Evolutionary conservation across 2,888 invertebrate species (phyloP).

Genomic region (Luperina testacea): DNA sequence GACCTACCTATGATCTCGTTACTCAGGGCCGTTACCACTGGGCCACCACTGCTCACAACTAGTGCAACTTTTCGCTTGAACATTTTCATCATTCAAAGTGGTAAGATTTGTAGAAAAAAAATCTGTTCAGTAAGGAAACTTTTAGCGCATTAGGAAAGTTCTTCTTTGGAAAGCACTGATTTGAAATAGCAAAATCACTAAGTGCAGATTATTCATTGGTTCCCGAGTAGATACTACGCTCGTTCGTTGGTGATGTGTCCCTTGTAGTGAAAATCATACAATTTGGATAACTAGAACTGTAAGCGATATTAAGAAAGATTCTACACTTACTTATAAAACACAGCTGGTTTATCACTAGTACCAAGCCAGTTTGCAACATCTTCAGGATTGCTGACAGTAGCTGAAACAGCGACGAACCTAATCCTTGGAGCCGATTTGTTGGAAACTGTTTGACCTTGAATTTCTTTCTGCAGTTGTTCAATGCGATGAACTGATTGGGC

Average conservation of each 20-base stretch:
- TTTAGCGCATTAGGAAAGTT: not conserved
- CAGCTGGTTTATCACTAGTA: conserved; percentile 83
- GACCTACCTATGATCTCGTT: too few relatives aligned
- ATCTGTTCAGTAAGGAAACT: not conserved
- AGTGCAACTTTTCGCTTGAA: not conserved
- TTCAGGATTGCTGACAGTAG: conserved; percentile 94
- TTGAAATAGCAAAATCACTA: not conserved
- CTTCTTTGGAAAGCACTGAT: not conserved
- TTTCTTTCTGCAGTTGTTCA: conserved; percentile 78
- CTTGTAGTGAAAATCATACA: not conserved
- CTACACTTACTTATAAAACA: conserved; percentile 86
- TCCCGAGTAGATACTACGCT: not conserved
- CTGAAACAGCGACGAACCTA: conserved; percentile 94
- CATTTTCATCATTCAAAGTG: not conserved
- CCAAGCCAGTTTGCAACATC: conserved; percentile 94
- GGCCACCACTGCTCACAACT: too few relatives aligned
- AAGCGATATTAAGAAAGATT: not conserved
- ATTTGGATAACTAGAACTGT: not conserved
- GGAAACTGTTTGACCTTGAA: conserved; percentile 64
- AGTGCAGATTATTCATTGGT: not conserved
- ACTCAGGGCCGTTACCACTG: too few relatives aligned
- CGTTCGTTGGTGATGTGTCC: not conserved
- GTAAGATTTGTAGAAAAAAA: not conserved
- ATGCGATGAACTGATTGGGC: conserved; percentile 83
- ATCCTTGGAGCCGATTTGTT: conserved; percentile 76